These are phyloP conservation scores for Atrichornis clamosus DNA, from an alignment of 2,113 vertebrate species.

Conservation along the genomic window DNA sequence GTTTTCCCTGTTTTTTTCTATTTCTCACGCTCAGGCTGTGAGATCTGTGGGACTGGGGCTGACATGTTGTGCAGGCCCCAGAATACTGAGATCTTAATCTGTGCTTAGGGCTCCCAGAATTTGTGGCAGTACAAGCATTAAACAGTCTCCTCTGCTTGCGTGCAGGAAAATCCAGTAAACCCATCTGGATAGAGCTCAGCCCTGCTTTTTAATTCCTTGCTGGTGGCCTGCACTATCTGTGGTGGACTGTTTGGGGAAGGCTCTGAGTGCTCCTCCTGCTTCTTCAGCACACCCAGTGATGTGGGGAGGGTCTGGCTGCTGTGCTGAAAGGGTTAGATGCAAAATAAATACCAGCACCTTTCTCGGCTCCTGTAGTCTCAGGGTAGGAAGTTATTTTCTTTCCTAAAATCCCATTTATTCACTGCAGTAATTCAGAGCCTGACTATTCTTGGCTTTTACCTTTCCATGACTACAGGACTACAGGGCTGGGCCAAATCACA, in stretches of 20 bases:
- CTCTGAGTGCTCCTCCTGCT: background rate
- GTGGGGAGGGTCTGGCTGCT: background rate
- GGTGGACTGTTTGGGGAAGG: background rate
- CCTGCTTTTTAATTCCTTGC: background rate
- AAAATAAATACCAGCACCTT: background rate
- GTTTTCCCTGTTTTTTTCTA: background rate
- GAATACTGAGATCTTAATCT: background rate
- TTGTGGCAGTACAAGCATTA: background rate
- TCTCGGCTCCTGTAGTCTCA: background rate
- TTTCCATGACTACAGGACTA: background rate
- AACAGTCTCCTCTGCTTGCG: background rate
- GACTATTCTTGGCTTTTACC: background rate
- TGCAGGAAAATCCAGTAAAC: background rate
- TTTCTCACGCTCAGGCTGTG: background rate
- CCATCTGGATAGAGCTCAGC: background rate
- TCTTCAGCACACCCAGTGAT: background rate
- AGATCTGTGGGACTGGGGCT: background rate
- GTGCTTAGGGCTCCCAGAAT: background rate
- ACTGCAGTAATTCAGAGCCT: background rate
- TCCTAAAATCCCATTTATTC: background rate
- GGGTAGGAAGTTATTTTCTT: background rate
- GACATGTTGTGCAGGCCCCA: background rate
- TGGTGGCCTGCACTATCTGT: background rate
- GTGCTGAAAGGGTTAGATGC: background rate
- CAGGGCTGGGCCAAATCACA: slow-evolving; percentile 21